Evolutionary conservation across 2,888 invertebrate species (phyloP), one percentile per base, ranked within the genome.

Genomic region (Folsomia manolachei): DNA sequence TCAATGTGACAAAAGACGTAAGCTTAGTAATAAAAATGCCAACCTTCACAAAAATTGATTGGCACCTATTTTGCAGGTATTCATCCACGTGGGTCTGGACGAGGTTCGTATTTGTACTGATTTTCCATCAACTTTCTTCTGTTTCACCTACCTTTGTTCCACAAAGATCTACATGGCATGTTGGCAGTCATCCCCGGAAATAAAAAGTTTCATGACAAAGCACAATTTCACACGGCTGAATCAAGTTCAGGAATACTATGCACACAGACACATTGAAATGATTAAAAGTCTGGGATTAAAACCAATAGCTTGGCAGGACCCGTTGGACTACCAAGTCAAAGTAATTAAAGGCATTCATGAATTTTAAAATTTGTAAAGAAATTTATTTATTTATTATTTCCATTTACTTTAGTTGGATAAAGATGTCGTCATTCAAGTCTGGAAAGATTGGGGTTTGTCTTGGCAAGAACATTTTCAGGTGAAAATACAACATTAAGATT

Each of bases 241-340:
- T 1, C 83, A 86, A 69, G 85, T 94, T 11, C 91, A 93, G 82
- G 86, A 87, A 77, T 87, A 89, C 78, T 94, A 90, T 83, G 88
- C 91, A 77, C 86, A 88, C 79, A 85, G 85, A 71, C 80, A 90
- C 2, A 83, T 90, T 1, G 83, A 87, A 60, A 87, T 88, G 74
- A 85, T 88, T 0, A 80, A 84, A 1, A 78, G 82, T 1, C 81
- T 88, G 2, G 84, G 86, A 2, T 83, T 84, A 1, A 87, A 84
- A 27, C 87, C 89, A 53, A 85, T 91, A 51, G 90, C 92, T 14
- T 93, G 93, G 93, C 91, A 96, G 86, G 96, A 97, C 86, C 93
- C 94, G 0, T 91, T 91, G 81, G 89, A 90, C 78, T 91, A 93
- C 83, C 88, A 88, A 0, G 90, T 89, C 0, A 81, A 83, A 0